Percentiles rank a stretch among this genome's conserved stretches.
phyloP scores from a whole-genome alignment of 2,888 invertebrate genomes.

The Monochamus alternatus region DNA sequence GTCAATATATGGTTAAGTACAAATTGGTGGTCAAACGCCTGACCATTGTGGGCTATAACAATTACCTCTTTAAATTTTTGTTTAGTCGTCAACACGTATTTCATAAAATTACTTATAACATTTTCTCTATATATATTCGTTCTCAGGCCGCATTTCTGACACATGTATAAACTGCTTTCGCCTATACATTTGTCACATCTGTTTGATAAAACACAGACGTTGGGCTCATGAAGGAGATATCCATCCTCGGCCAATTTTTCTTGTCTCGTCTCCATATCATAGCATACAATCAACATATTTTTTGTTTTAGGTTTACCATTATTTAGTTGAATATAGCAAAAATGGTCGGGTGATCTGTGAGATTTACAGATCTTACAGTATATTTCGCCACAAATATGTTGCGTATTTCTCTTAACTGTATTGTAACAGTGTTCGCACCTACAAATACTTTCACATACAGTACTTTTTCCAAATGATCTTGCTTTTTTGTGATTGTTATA shows the following conservation, averaged over 20 bases:
- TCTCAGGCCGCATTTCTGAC: not conserved
- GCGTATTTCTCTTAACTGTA: not conserved
- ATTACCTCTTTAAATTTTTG: conserved; percentile 9
- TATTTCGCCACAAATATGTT: conserved; percentile 27
- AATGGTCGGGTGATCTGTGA: not conserved
- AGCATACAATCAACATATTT: conserved; percentile 29
- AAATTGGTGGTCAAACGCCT: conserved; percentile 1
- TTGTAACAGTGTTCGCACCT: conserved; percentile 21
- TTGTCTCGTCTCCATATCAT: conserved; percentile 51
- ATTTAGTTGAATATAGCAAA: not conserved
- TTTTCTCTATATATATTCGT: not conserved
- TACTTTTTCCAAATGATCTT: conserved; percentile 15
- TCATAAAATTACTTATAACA: conserved; percentile 2
- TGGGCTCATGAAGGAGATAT: conserved; percentile 20
- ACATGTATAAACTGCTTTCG: not conserved
- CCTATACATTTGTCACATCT: conserved; percentile 12
- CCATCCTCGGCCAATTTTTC: conserved; percentile 33
- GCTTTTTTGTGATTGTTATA: conserved; percentile 29
- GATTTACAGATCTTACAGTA: not conserved
- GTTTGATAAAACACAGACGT: not conserved
- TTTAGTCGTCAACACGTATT: not conserved
- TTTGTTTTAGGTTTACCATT: not conserved
- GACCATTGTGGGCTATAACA: conserved; percentile 34
- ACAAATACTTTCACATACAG: conserved; percentile 28
- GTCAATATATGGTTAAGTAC: conserved; percentile 16